Evolutionary conservation across 2,113 vertebrate species (phyloP).

Genomic region (Actenoides lindsayi): DNA sequence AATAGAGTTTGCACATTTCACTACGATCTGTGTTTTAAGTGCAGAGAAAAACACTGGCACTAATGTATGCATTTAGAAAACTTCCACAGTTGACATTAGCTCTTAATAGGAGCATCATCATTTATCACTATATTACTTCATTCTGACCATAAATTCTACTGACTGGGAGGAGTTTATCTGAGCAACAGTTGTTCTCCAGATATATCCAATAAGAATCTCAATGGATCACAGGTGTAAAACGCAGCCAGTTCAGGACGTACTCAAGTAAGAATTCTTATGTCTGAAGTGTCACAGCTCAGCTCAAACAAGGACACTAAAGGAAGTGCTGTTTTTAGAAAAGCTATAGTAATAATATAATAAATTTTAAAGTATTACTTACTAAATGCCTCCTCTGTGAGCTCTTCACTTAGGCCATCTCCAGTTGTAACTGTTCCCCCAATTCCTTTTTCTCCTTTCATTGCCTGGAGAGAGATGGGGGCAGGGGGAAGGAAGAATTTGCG

Average conservation of each 20-base stretch:
- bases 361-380: slow-evolving; percentile 79
- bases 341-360: neutral
- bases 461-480: slow-evolving; percentile 66
- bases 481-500: neutral
- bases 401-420: slow-evolving; percentile 88
- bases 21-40: neutral
- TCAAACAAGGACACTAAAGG: neutral
- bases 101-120: neutral
- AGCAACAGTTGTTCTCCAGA: neutral
- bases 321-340: neutral
- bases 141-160: neutral
- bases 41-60: neutral
- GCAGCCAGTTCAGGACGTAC: neutral
- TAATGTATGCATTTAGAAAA: neutral
- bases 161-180: neutral
- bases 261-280: neutral
- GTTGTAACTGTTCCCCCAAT: slow-evolving; percentile 84
- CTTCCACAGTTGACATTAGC: neutral
- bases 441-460: slow-evolving; percentile 99
- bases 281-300: neutral
- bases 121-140: neutral
- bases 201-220: neutral
- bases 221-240: neutral
- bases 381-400: slow-evolving; percentile 94
- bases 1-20: neutral